Base-by-base conservation (phyloP, 2,888 invertebrate genomes). In the Tachystola acroxantha region DNA sequence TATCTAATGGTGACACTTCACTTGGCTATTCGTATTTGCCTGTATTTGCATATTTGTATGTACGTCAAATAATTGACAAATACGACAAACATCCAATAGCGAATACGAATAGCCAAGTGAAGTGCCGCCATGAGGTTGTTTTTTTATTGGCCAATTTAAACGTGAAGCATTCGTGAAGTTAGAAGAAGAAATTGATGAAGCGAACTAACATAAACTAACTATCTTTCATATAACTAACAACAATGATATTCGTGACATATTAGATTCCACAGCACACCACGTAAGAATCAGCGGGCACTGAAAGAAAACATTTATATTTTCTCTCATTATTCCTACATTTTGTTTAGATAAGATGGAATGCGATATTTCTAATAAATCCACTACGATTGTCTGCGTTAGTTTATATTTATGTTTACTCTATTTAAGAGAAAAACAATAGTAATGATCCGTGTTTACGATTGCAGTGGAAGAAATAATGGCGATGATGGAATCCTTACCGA, bases 301-400 rank as follows among this genome's bases (percentile, higher is more conserved):
- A 9, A 9, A n/a, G 14, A 35, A 27, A 32, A 45, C 32, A 45
- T 39, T 24, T 22, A 37, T 42, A 36, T 34, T 46, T 36, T 43
- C 22, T 35, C 39, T 42, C 36, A 42, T 43, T 45, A 37, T 40
- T 24, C 34, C 32, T 30, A 20, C 16, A 6, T 29, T 35, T 48
- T 48, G 48, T 48, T 48, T 48, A 42, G 45, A 42, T 33, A 12
- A 5, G 16, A 27, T 13, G 48, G 48, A 42, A 48, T 48, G 48
- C 19, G 38, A 30, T 24, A 30, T 20, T 22, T 29, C 35, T 33
- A 38, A 35, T 20, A 29, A 32, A 38, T 34, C 9, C 26, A 3
- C 7, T 3, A 2, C 10, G 12, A 34, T 37, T 35, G 37, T 41
- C 33, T 31, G 7, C 19, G 22, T 11, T 2, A 24, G 24, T 25